These are phyloP conservation scores for Nymphalis io DNA, from an alignment of 1,140 invertebrate species.

Conservation along the genomic window DNA sequence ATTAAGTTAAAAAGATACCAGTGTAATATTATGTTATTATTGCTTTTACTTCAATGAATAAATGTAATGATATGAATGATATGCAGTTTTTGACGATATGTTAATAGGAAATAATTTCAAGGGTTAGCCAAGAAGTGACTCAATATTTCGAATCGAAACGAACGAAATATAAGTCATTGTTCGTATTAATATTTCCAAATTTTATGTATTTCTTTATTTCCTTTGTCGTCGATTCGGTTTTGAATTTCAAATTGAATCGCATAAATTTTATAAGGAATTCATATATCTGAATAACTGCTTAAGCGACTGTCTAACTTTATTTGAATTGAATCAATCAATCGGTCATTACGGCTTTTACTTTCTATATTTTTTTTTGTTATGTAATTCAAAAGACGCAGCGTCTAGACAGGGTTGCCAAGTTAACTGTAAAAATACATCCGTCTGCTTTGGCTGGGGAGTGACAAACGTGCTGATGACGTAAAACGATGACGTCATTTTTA, in stretches of 20 bases:
- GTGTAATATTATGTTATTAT: no score
- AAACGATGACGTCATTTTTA: neutral
- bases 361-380: neutral
- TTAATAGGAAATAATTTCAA: no score
- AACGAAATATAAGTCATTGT: neutral
- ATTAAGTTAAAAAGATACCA: no score
- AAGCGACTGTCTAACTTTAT: neutral
- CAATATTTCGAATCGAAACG: neutral
- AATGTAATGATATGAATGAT: no score
- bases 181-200: neutral
- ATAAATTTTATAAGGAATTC: slow-evolving; percentile 3
- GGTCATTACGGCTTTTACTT: slow-evolving; percentile 5
- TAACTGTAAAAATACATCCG: neutral
- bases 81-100: no score
- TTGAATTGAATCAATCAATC: neutral
- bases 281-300: neutral
- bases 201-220: slow-evolving; percentile 1
- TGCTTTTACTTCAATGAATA: no score
- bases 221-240: neutral
- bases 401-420: neutral
- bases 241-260: neutral
- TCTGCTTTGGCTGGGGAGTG: neutral
- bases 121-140: no score
- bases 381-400: neutral
- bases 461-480: neutral